These are phyloP conservation scores for Agonum fuliginosum DNA, from an alignment of 2,888 invertebrate genomes.

Conservation along the genomic window DNA sequence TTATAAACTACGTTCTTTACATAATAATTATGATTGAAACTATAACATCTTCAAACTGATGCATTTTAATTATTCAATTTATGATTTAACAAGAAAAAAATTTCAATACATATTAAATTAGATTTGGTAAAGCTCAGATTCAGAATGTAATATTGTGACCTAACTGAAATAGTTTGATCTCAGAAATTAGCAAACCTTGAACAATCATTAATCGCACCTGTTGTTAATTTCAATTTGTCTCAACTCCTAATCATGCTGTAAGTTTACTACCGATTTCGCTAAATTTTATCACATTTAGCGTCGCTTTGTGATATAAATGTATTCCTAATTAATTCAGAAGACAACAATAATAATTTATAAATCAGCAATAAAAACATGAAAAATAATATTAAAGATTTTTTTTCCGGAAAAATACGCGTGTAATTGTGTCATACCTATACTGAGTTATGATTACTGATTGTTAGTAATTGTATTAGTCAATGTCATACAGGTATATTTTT, in stretches of 20 bases:
- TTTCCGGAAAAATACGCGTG: neutral
- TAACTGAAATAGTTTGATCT: neutral
- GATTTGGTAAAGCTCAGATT: too few relatives aligned
- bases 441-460: neutral
- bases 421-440: neutral
- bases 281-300: neutral
- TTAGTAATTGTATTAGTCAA: too few relatives aligned
- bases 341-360: too few relatives aligned
- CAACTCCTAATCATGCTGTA: neutral
- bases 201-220: conserved; percentile 35
- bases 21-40: neutral
- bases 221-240: conserved; percentile 4
- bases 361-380: neutral
- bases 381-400: neutral
- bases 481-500: neutral
- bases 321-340: too few relatives aligned
- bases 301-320: too few relatives aligned
- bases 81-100: too few relatives aligned
- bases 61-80: too few relatives aligned
- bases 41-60: too few relatives aligned
- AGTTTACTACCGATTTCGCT: neutral
- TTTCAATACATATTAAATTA: neutral
- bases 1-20: neutral
- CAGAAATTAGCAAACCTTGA: conserved; percentile 33
- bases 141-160: neutral